Evolutionary conservation across 2,888 invertebrate genomes (phyloP), one percentile per base, ranked within the genome.

Genomic region (Criorhina ranunculi): DNA sequence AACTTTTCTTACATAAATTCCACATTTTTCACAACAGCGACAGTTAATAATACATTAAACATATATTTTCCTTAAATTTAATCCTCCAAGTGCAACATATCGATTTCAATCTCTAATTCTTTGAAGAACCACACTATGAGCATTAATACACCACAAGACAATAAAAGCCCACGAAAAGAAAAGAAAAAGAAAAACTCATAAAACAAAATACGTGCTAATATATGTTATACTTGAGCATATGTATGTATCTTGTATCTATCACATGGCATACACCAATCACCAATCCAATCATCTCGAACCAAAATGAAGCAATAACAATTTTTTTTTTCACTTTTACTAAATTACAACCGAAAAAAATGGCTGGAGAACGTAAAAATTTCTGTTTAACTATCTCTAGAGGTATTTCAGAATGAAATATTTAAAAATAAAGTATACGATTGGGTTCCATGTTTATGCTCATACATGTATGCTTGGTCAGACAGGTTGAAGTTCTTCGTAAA

Each of bases 271-370:
- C 35, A 49, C 12, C 35, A 64, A 64, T 64, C 24, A 49, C 5
- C 49, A 64, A 49, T 49, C 49, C 64, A 49, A 64, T 37, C 64
- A 49, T 9, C 12, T 31, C 7, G 19, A 64, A 64, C 46, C 46
- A 46, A 49, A 35, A 37, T 62, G 60, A 17, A 44, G 60, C 49
- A 46, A 64, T 17, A 46, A 31, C 31, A 49, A n/a, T 19, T 35
- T 19, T 46, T 6, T 8, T 19, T 24, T 17, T 35, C 17, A 4
- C 19, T 33, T 44, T 17, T 12, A 29, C 12, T 9, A 33, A 62
- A 62, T 33, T 33, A 62, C 46, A 46, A 33, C 19, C 0, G 17
- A 29, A 29, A 15, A 31, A 31, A 11, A 17, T 6, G 24, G 12
- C 9, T 29, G 3, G 5, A 0, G 8, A 42, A 44, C 12, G 49